Conservation (phyloP, 2,113 vertebrate genomes). For the Burhinus oedicnemus region DNA sequence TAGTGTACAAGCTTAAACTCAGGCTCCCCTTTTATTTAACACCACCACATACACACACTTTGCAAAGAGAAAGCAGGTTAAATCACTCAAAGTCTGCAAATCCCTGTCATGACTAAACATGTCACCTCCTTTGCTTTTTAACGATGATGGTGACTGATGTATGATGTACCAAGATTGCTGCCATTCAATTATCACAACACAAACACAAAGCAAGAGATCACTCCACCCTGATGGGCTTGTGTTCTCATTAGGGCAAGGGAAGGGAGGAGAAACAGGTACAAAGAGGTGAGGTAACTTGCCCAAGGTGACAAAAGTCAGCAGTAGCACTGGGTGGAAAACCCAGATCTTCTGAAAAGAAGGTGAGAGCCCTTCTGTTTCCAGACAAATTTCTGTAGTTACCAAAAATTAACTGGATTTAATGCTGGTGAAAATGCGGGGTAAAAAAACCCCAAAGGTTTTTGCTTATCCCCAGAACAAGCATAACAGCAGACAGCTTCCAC, state of each 20-base stretch:
- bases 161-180: not conserved
- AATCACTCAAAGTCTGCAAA: not conserved
- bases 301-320: conserved; percentile 52
- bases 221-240: not conserved
- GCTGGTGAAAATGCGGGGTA: not conserved
- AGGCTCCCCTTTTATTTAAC: not conserved
- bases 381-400: not conserved
- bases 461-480: not conserved
- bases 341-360: not conserved
- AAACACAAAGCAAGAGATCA: conserved; percentile 30
- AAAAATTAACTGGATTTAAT: not conserved
- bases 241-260: conserved; percentile 36
- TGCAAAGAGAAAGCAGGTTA: not conserved
- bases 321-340: not conserved
- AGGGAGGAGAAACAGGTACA: conserved; percentile 54
- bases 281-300: conserved; percentile 70
- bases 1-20: not conserved
- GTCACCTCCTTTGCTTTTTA: not conserved
- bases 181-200: not conserved
- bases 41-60: not conserved
- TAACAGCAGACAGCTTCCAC: not conserved
- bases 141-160: not conserved
- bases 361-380: not conserved
- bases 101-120: not conserved
- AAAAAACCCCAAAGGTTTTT: not conserved